phyloP scores from a whole-genome alignment of 2,888 invertebrate genomes.

The Macaria notata region DNA sequence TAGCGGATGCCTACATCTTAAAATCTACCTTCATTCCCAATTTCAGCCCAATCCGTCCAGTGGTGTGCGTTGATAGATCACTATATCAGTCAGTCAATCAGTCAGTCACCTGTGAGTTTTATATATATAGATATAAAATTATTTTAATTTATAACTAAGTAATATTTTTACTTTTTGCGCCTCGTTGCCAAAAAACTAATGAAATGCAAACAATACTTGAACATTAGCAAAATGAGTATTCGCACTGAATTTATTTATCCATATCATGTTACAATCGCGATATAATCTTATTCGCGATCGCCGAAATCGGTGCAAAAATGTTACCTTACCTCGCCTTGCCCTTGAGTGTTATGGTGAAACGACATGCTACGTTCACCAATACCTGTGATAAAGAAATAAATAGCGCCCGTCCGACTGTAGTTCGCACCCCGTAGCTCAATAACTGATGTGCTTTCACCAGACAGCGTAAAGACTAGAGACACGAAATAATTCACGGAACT shows the following conservation, averaged over 20 bases:
- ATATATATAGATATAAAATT: too few species aligned
- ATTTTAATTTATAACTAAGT: too few species aligned
- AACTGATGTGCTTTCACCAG: slow-evolving; percentile 17
- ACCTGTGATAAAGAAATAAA: slow-evolving; percentile 21
- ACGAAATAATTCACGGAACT: background rate
- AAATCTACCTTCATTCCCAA: too few species aligned
- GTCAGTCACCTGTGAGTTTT: too few species aligned
- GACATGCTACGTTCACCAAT: slow-evolving; percentile 20
- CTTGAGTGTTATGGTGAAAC: slow-evolving; percentile 12
- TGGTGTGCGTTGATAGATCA: too few species aligned
- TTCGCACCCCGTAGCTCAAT: slow-evolving; percentile 16
- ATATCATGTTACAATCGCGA: background rate
- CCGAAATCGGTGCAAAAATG: slow-evolving; percentile 1
- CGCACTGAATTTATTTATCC: background rate
- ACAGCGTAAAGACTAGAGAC: slow-evolving; percentile 1
- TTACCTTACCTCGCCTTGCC: slow-evolving; percentile 4
- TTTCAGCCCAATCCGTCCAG: too few species aligned
- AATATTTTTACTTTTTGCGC: too few species aligned
- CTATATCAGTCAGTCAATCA: too few species aligned
- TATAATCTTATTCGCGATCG: background rate
- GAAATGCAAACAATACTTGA: too few species aligned
- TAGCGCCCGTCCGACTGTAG: slow-evolving; percentile 8
- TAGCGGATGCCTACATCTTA: too few species aligned
- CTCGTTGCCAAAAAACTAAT: too few species aligned
- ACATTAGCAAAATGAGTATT: background rate